phyloP scores from a whole-genome alignment of 2,113 vertebrate genomes.

The Paralichthys olivaceus region DNA sequence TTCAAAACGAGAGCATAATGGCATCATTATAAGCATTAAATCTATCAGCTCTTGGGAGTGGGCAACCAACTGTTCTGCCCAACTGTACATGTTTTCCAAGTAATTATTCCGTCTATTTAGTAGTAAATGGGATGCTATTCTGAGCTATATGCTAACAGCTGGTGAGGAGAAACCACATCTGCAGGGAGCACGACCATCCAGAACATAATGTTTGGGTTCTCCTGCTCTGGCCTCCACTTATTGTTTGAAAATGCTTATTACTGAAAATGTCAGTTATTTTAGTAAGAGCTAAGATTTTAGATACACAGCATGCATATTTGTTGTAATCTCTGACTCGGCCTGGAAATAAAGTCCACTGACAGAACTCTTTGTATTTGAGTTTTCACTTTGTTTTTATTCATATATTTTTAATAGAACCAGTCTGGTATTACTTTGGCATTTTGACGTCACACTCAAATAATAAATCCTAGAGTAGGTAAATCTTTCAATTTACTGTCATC shows the following conservation, averaged over 20 bases:
- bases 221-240: constrained; percentile 23
- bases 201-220: constrained; percentile 34
- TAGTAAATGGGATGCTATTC: constrained; percentile 55
- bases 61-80: constrained; percentile 15
- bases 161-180: constrained; percentile 47
- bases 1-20: constrained; percentile 47
- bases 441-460: constrained; percentile 21
- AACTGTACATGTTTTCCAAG: too few species aligned
- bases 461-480: constrained; percentile 18
- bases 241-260: constrained; percentile 58
- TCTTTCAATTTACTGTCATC: not conserved
- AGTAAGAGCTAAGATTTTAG: constrained; percentile 37
- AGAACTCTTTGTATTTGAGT: constrained; percentile 40
- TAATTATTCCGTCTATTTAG: constrained; percentile 49
- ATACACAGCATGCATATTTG: constrained; percentile 34
- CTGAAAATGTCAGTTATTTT: constrained; percentile 57
- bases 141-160: constrained; percentile 43
- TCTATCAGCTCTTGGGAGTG: constrained; percentile 36
- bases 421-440: constrained; percentile 13
- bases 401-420: not conserved
- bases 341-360: constrained; percentile 40
- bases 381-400: not conserved
- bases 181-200: constrained; percentile 30
- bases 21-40: constrained; percentile 54
- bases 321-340: constrained; percentile 22